Conservation (phyloP, 1,140 invertebrate species). For the Heliconius congener region DNA sequence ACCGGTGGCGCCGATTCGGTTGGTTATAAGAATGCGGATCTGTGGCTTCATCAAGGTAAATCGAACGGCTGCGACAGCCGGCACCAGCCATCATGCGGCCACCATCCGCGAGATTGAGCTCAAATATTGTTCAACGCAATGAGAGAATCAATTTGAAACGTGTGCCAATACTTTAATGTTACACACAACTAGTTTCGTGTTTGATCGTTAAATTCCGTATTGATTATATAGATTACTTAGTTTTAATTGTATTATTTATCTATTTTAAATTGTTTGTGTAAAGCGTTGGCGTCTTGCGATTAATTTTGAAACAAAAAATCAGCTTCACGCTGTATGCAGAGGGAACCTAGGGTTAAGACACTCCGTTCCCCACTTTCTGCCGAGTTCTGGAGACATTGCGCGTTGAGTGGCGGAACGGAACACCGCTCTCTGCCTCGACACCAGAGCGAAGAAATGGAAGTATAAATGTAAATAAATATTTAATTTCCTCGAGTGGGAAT, state of each 20-base stretch:
- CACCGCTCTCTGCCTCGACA: no score
- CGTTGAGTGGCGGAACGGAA: no score
- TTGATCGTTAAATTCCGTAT: not conserved
- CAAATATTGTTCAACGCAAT: conserved; percentile 14
- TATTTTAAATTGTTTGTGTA: no score
- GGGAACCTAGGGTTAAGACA: no score
- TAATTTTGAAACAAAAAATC: not conserved
- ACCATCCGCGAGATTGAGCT: conserved; percentile 45
- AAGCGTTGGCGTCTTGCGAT: not conserved
- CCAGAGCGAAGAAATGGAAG: no score
- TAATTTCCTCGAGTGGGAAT: no score
- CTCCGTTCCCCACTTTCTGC: no score
- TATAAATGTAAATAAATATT: no score
- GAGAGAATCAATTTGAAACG: not conserved
- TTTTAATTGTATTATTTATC: not conserved
- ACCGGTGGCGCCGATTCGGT: conserved; percentile 63
- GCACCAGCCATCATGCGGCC: conserved; percentile 45
- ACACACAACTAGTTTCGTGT: not conserved
- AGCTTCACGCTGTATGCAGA: no score
- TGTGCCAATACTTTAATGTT: not conserved
- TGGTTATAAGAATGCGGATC: conserved; percentile 79
- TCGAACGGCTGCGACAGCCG: conserved; percentile 50
- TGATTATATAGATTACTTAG: not conserved
- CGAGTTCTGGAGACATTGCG: no score
- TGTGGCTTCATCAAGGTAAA: conserved; percentile 73